phyloP scores from a whole-genome alignment of 2,113 vertebrate genomes.

The Hystrix cristata region DNA sequence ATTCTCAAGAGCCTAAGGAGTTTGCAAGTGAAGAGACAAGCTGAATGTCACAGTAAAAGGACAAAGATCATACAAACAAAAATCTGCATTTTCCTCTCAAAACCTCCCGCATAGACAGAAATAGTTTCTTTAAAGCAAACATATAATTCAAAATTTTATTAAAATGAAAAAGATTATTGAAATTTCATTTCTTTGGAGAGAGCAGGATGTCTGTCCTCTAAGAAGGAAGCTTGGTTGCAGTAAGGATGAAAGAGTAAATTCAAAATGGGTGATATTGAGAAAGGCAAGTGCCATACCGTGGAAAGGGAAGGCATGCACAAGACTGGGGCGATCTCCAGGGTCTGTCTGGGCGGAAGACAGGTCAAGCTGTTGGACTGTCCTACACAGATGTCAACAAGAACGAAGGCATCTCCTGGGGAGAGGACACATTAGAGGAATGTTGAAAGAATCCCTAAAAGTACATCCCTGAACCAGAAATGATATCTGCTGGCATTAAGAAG shows the following conservation, averaged over 20 bases:
- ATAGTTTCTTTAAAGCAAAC: slow-evolving; percentile 17
- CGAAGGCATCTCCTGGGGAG: not conserved
- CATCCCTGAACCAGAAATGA: not conserved
- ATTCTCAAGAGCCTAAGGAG: not conserved
- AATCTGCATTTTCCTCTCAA: not conserved
- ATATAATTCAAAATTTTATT: slow-evolving; percentile 15
- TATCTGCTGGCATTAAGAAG: not conserved
- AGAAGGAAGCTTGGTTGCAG: not conserved
- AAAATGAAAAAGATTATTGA: slow-evolving; percentile 12
- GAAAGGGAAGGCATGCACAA: not conserved
- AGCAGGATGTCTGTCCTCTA: not conserved
- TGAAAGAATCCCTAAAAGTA: not conserved
- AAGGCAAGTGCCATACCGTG: not conserved
- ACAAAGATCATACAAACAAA: not conserved
- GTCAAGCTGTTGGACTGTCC: not conserved
- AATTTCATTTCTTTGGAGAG: slow-evolving; percentile 25
- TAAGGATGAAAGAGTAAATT: not conserved
- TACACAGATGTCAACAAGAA: not conserved
- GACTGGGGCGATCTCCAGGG: not conserved
- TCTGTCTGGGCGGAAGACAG: not conserved
- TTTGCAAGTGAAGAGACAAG: not conserved
- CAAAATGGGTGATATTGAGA: not conserved
- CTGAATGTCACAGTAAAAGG: not conserved
- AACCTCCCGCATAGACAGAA: not conserved
- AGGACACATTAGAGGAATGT: not conserved